These are phyloP conservation scores for Marmota monax DNA, from an alignment of 2,113 vertebrate genomes.

Conservation along the genomic window DNA sequence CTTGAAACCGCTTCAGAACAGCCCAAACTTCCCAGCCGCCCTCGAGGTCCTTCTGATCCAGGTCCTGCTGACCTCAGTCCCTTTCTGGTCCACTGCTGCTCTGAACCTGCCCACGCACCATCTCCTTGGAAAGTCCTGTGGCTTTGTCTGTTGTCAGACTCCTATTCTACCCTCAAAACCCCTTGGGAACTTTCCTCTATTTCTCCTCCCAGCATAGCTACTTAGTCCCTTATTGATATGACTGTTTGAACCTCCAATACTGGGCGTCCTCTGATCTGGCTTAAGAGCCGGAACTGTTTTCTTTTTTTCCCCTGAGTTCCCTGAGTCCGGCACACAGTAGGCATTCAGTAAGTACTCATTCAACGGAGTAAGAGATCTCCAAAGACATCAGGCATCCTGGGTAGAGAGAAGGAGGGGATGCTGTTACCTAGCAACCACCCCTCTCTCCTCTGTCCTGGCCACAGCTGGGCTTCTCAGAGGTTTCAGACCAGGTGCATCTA, in stretches of 20 bases:
- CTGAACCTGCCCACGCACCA: neutral
- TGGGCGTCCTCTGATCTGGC: neutral
- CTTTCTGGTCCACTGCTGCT: neutral
- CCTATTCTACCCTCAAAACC: constrained; percentile 59
- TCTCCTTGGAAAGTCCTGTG: neutral
- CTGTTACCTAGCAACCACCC: constrained; percentile 60
- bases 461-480: neutral
- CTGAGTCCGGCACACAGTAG: neutral
- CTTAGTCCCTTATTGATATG: neutral
- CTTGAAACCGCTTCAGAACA: neutral
- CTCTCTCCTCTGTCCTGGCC: neutral
- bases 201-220: neutral
- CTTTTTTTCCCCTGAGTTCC: neutral
- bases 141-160: constrained; percentile 1
- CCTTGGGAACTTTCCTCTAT: neutral
- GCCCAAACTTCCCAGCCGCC: neutral
- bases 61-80: neutral
- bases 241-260: neutral
- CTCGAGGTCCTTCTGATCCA: neutral
- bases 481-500: neutral
- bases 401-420: neutral
- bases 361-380: neutral
- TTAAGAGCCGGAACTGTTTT: neutral
- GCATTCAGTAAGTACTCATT: neutral
- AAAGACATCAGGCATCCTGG: neutral